Evolutionary conservation across 35 echinoderm and acorn worm species (phyloP).

Genomic region (Ptychodera flava): DNA sequence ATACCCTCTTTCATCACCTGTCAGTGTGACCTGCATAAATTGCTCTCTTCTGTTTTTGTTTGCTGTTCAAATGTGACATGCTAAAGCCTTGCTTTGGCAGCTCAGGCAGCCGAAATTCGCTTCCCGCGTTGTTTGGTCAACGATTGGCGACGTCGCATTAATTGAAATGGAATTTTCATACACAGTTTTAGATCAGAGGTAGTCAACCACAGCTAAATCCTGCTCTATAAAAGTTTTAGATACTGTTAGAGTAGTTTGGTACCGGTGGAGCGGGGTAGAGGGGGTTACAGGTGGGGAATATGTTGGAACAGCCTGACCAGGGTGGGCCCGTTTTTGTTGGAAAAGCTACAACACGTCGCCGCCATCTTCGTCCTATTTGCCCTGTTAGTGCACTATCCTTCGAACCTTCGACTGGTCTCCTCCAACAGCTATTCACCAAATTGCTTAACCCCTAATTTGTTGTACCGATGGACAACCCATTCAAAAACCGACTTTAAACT

Average conservation of each 20-base stretch:
- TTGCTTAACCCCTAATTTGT: no score
- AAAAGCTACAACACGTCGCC: not conserved
- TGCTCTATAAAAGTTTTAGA: not conserved
- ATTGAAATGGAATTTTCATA: not conserved
- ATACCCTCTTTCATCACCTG: no score
- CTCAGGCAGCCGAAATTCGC: no score
- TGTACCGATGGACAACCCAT: no score
- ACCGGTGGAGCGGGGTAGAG: not conserved
- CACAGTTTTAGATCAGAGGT: not conserved
- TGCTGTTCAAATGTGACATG: no score
- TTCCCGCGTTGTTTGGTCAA: not conserved
- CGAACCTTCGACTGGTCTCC: no score
- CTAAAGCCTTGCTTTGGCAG: no score
- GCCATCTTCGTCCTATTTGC: not conserved
- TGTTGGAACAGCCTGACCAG: not conserved
- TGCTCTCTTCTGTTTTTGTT: no score
- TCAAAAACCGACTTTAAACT: no score
- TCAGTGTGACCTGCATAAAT: no score
- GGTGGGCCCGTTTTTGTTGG: not conserved
- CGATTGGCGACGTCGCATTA: not conserved
- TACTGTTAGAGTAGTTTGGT: not conserved
- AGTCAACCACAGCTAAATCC: not conserved
- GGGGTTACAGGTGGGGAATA: not conserved
- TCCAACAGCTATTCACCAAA: no score
- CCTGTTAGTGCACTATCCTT: no score